These are phyloP conservation scores for Horisme vitalbata DNA, from an alignment of 2,888 invertebrate genomes.

Conservation along the genomic window DNA sequence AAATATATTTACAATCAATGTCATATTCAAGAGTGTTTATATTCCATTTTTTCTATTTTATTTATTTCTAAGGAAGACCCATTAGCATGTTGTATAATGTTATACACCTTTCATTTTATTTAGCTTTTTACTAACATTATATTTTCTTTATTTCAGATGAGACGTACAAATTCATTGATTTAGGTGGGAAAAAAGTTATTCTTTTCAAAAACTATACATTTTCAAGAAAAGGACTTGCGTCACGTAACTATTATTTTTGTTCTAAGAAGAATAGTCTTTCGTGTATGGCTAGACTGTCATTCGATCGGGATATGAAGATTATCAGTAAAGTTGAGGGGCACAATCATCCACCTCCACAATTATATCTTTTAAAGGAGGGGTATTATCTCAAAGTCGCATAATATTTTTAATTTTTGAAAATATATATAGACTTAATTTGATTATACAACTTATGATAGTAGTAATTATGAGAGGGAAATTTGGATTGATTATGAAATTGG, in stretches of 20 bases:
- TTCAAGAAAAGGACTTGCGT: constrained; percentile 10
- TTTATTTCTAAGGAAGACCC: too few relatives aligned
- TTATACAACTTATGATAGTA: too few relatives aligned
- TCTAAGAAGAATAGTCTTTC: constrained; percentile 5
- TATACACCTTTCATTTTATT: too few relatives aligned
- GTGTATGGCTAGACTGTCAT: constrained; percentile 18
- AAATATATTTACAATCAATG: too few relatives aligned
- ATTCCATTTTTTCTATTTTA: too few relatives aligned
- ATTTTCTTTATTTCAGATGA: constrained; percentile 5
- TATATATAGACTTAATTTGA: too few relatives aligned
- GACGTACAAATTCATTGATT: not conserved
- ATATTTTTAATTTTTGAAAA: too few relatives aligned
- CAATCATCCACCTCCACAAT: constrained; percentile 38
- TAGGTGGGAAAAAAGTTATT: not conserved
- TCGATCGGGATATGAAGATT: constrained; percentile 28
- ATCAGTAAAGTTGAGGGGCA: constrained; percentile 32
- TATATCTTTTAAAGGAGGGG: constrained; percentile 13
- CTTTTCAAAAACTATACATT: constrained; percentile 18
- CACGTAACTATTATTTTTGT: constrained; percentile 12
- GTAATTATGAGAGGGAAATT: too few relatives aligned
- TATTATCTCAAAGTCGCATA: constrained; percentile 12
- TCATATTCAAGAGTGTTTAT: too few relatives aligned
- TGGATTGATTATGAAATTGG: too few relatives aligned
- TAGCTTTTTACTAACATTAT: too few relatives aligned
- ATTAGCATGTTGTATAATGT: too few relatives aligned